Evolutionary conservation across 1,140 invertebrate species (phyloP).

Genomic region (Muscidifurax raptorellus): DNA sequence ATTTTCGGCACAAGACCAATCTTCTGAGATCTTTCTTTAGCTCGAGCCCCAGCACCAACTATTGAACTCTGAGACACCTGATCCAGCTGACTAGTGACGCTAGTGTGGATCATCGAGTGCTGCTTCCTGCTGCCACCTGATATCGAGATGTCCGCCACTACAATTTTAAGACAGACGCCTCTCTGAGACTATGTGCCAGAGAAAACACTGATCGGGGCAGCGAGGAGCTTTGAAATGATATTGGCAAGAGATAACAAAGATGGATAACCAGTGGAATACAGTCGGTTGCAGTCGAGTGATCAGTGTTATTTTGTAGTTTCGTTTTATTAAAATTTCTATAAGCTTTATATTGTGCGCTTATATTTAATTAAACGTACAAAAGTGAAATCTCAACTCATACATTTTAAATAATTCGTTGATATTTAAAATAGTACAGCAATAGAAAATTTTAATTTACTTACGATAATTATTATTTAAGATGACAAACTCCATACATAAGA

Average conservation of each 20-base stretch:
- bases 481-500: not conserved
- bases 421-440: not conserved
- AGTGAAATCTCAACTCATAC: not conserved
- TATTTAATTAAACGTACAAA: not conserved
- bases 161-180: constrained; percentile 66
- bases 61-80: not conserved
- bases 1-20: not conserved
- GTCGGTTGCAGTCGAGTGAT: not conserved
- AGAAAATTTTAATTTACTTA: not conserved
- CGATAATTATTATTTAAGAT: constrained; percentile 2
- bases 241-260: not conserved
- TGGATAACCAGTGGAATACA: not conserved
- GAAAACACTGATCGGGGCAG: not conserved
- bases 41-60: not conserved
- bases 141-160: constrained; percentile 64
- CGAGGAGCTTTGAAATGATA: not conserved
- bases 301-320: not conserved
- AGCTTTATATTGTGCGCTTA: not conserved
- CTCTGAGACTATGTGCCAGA: constrained; percentile 51
- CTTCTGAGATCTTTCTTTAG: constrained; percentile 1
- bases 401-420: not conserved
- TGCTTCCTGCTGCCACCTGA: constrained; percentile 52
- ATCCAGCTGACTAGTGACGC: constrained; percentile 54
- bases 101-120: constrained; percentile 55
- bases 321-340: not conserved